Evolutionary conservation across 2,113 vertebrate species (phyloP).

Genomic region (Mola mola): DNA sequence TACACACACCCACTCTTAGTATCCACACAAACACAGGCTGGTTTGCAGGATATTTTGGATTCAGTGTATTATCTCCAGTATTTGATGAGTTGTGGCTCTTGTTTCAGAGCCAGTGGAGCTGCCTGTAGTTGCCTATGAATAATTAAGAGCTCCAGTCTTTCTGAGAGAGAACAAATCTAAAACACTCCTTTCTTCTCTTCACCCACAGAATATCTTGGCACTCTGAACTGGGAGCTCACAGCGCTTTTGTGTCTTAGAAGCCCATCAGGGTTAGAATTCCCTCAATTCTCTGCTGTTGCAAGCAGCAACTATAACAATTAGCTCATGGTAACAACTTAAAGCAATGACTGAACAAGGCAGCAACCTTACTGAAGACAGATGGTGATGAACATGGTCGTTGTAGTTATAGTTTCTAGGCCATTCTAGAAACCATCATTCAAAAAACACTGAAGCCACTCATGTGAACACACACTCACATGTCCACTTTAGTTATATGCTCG

Average conservation of each 20-base stretch:
- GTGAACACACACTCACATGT: not conserved
- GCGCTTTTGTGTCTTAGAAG: constrained; percentile 41
- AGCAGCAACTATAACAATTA: constrained; percentile 46
- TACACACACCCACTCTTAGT: not conserved
- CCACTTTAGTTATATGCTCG: not conserved
- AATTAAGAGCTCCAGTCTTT: constrained; percentile 74
- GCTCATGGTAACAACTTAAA: constrained; percentile 29
- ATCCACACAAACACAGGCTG: constrained; percentile 34
- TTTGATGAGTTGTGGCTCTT: constrained; percentile 75
- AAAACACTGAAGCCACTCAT: not conserved
- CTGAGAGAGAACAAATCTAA: constrained; percentile 69
- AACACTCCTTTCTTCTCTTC: constrained; percentile 63
- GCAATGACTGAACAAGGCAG: constrained; percentile 38
- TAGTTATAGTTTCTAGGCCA: constrained; percentile 11
- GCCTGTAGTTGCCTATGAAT: constrained; percentile 77
- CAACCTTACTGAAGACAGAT: constrained; percentile 19
- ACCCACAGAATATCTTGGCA: constrained; percentile 45
- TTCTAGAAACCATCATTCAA: not conserved
- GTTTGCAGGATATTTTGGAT: constrained; percentile 68
- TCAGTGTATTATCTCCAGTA: constrained; percentile 72
- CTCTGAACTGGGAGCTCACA: constrained; percentile 54
- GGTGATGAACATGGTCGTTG: constrained; percentile 4
- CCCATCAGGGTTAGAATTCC: constrained; percentile 48
- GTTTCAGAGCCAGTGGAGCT: constrained; percentile 71
- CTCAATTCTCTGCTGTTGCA: constrained; percentile 46